phyloP scores from a whole-genome alignment of 1,140 invertebrate genomes.

The Solen grandis region DNA sequence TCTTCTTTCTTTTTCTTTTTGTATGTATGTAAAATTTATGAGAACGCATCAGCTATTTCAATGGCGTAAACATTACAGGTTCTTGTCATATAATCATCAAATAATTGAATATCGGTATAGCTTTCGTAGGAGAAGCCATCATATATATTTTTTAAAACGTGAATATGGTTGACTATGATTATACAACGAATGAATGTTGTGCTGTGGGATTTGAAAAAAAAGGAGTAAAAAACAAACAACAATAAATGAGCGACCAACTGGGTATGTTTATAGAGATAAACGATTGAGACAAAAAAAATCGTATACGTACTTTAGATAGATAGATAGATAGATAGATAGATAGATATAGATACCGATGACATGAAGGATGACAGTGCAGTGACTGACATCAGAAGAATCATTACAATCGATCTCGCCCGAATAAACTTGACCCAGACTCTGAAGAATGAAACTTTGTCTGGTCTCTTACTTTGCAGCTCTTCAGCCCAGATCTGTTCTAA shows the following conservation, averaged over 20 bases:
- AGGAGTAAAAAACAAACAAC: conserved; percentile 38
- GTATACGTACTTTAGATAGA: background rate
- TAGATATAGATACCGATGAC: conserved; percentile 49
- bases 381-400: background rate
- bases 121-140: too few relatives aligned
- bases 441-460: too few relatives aligned
- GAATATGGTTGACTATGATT: conserved; percentile 32
- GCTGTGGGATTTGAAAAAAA: conserved; percentile 46
- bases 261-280: too few relatives aligned
- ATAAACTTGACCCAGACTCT: too few relatives aligned
- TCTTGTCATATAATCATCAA: too few relatives aligned
- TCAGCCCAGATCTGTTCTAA: too few relatives aligned
- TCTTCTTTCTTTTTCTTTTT: background rate
- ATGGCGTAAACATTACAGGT: too few relatives aligned
- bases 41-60: background rate
- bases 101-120: too few relatives aligned
- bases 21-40: background rate
- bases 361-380: conserved; percentile 33
- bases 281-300: background rate
- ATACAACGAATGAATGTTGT: conserved; percentile 18
- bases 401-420: too few relatives aligned
- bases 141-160: too few relatives aligned
- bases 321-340: too few relatives aligned
- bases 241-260: conserved; percentile 35
- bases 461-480: too few relatives aligned